Base-by-base conservation (phyloP, 2,888 invertebrate genomes). In the Noctua fimbriata region DNA sequence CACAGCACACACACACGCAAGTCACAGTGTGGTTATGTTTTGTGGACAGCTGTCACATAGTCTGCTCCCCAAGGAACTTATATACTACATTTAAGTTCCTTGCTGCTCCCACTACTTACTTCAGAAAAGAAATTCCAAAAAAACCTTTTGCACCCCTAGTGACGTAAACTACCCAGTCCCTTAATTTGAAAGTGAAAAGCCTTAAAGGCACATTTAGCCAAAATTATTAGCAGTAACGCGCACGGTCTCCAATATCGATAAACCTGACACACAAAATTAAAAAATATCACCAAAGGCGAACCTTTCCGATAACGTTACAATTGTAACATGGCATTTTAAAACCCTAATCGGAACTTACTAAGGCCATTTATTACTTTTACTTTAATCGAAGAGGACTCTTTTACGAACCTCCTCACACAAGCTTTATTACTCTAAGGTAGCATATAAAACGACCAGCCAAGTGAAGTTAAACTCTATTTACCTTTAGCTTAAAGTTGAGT, bases 381-480 rank as follows among this genome's bases (percentile, higher is more conserved):
- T 89, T 91, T 92, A 92, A 93, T 93, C 92, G 93, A 91, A 92
- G 83, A 89, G 89, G 89, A 92, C 87, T 90, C 88, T 89, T 89
- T 91, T 89, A 91, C 83, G 88, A 83, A 88, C 85, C 90, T 91
- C 91, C 89, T 92, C 93, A 91, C 90, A 88, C 85, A 82, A 83
- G 87, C 89, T 93, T 93, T 93, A 93, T 90, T 88, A 85, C 89
- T 84, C 63, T 83, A 91, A 91, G 91, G 91, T 92, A 89, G 86
- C 83, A 87, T 87, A 90, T 89, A 89, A 91, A 92, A 90, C 82
- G 82, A 82, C 77, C 82, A 70, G 69, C n/a, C 81, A 77, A 32
- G 69, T 55, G 70, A 89, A 83, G 87, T 82, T 82, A 67, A 76
- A 88, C 89, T 79, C 84, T 86, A 83, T 28, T 69, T 4, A 7